Base-by-base conservation (phyloP, 2,113 vertebrate genomes). In the Rhynchopsitta pachyrhyncha region DNA sequence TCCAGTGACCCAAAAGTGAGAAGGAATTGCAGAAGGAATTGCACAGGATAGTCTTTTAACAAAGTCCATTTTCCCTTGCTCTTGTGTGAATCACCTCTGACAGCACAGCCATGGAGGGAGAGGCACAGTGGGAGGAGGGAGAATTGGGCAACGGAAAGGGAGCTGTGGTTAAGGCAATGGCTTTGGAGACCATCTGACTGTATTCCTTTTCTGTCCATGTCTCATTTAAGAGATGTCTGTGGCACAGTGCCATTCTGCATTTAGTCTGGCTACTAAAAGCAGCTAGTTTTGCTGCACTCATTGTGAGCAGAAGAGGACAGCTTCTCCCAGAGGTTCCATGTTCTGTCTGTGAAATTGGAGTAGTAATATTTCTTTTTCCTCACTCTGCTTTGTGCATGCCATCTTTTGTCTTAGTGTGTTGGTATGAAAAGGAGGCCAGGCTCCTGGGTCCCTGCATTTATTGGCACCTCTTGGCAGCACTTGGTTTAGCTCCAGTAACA, bases 381-480 rank as follows among this genome's bases (percentile, higher is more conserved):
- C 7, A 0, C 17, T 28, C 59, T 69, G 59, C 22, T 60, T 35
- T 8, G 13, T n/a, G 42, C 17, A 5, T 42, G 44, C 35, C 20
- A 10, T 41, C 59, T 31, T 77, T 37, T 63, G 6, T 41, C 70
- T 69, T 17, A 75, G 33, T 0, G 0, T 11, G 33, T 7, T 44
- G 39, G 28, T 27, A 37, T 2, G 2, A 66, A 35, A 25, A 66
- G 39, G 27, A 82, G 52, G 35, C 66, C 47, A 35, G 60, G 60
- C 31, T 77, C 7, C 0, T 1, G 3, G n/a, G n/a, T 53, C 59
- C 55, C 0, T 0, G 10, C 11, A 37, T 2, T 41, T 63, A 52
- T 73, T 62, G 66, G n/a, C 76, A 46, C 9, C 47, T 87, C 74
- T 69, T 41, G 33, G 69, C 52, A 76, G 29, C 13, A 14, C 15